These are phyloP conservation scores for Steromphala cineraria DNA, from an alignment of 2,888 invertebrate genomes.

Conservation along the genomic window DNA sequence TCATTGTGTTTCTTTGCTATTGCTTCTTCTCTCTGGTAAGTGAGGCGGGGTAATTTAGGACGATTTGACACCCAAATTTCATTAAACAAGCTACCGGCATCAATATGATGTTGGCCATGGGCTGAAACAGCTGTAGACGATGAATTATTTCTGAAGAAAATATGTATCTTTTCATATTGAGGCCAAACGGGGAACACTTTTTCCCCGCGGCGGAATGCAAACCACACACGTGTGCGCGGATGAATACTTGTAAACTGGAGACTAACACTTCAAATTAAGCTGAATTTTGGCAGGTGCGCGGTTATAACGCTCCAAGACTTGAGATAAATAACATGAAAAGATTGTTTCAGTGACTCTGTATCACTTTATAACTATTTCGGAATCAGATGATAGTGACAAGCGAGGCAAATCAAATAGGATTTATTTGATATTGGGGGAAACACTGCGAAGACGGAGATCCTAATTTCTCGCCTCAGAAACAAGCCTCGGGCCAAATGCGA, in stretches of 20 bases:
- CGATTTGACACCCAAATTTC: slow-evolving; percentile 20
- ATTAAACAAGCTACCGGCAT: slow-evolving; percentile 14
- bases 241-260: not conserved
- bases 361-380: not conserved
- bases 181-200: not conserved
- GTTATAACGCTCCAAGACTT: not conserved
- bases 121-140: slow-evolving; percentile 1
- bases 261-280: not conserved
- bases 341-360: not conserved
- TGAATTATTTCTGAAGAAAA: slow-evolving; percentile 16
- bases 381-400: not conserved
- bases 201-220: not conserved
- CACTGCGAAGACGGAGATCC: not conserved
- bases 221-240: not conserved
- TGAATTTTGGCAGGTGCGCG: not conserved
- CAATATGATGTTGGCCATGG: slow-evolving; percentile 1
- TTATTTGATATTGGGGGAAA: not conserved
- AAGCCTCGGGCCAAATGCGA: not conserved
- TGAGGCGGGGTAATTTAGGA: slow-evolving; percentile 12
- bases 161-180: slow-evolving; percentile 19
- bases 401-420: not conserved
- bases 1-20: not conserved
- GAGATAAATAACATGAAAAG: slow-evolving; percentile 8
- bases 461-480: not conserved
- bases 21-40: not conserved